Evolutionary conservation across 1,140 invertebrate species (phyloP), one percentile per base, ranked within the genome.

Genomic region (Eufriesea mexicana): DNA sequence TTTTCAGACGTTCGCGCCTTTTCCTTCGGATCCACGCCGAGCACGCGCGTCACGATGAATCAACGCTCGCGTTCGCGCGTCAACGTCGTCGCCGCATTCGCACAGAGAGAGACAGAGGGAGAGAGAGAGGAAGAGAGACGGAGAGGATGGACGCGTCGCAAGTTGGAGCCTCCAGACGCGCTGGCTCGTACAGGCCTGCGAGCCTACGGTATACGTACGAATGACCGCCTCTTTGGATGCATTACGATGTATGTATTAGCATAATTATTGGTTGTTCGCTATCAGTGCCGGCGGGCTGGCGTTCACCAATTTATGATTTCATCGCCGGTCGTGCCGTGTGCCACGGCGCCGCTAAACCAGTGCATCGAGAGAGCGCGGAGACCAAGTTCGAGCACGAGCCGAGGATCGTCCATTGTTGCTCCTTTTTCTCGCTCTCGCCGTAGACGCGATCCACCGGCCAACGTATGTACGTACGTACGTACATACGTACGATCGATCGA

Each of bases 291-390:
- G 92, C 88, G 92, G 92, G 89, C 89, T 83, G 85, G 87, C 90
- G 90, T 93, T 92, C 88, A 82, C 91, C 92, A 91, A 93, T 93
- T 93, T 93, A 93, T 93, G 92, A 93, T 93, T 93, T 93, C 91
- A 93, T 92, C 92, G 92, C 89, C 89, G 88, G 89, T 87, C 77
- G 87, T 80, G 89, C 90, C 88, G 89, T 86, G 86, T 88, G 89
- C 83, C 83, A 72, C 66, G 84, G 73, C 79, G 66, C 79, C 72
- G 79, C 66, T 71, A 71, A 82, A 85, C 66, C 84, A 71, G 79
- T 76, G 67, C 73, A 76, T 81, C 82, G 73, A 71, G 61, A 70
- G 51, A 77, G 54, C 16, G n/a, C 84, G 45, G 61, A 62, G 72
- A 70, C 73, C 82, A 70, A 74, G 67, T 87, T 77, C 51, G 77